phyloP scores from a whole-genome alignment of 2,113 vertebrate species.

The Mustela lutreola region DNA sequence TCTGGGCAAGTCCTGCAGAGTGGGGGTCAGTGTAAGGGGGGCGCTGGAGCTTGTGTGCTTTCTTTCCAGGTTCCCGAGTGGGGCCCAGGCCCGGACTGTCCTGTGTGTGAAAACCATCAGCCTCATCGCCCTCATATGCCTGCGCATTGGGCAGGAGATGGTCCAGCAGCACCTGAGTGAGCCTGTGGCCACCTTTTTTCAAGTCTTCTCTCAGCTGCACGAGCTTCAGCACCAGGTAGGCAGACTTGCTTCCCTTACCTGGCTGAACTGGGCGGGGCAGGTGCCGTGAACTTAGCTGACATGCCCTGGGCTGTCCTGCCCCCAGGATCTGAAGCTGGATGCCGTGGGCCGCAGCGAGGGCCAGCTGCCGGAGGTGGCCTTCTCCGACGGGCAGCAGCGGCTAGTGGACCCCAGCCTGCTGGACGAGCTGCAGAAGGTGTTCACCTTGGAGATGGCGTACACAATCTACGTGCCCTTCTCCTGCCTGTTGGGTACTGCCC shows the following conservation, averaged over 20 bases:
- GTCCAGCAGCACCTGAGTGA: conserved; percentile 97
- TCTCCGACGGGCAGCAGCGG: conserved; percentile 86
- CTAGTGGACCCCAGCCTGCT: conserved; percentile 90
- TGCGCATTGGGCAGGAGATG: conserved; percentile 98
- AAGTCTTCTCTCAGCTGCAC: conserved; percentile 93
- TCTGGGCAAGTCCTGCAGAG: not conserved
- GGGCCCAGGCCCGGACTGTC: conserved; percentile 94
- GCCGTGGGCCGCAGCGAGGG: conserved; percentile 84
- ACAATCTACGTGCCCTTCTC: conserved; percentile 97
- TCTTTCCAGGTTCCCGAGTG: conserved; percentile 94
- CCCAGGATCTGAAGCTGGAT: conserved; percentile 81
- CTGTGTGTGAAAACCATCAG: conserved; percentile 97
- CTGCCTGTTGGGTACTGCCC: conserved; percentile 93
- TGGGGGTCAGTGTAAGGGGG: not conserved
- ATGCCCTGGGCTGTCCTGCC: not conserved
- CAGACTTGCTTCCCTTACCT: not conserved
- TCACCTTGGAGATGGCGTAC: conserved; percentile 97
- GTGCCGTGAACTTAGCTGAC: not conserved
- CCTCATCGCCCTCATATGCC: conserved; percentile 96
- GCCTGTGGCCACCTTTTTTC: conserved; percentile 93
- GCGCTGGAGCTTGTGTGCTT: not conserved
- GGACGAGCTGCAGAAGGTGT: conserved; percentile 95
- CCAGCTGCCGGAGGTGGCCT: conserved; percentile 88
- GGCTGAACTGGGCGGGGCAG: not conserved
- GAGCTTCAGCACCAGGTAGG: conserved; percentile 93